Percentiles rank a stretch among this genome's conserved stretches.
Conservation (phyloP, 2,113 vertebrate species). For the Pogonocichla stellata region DNA sequence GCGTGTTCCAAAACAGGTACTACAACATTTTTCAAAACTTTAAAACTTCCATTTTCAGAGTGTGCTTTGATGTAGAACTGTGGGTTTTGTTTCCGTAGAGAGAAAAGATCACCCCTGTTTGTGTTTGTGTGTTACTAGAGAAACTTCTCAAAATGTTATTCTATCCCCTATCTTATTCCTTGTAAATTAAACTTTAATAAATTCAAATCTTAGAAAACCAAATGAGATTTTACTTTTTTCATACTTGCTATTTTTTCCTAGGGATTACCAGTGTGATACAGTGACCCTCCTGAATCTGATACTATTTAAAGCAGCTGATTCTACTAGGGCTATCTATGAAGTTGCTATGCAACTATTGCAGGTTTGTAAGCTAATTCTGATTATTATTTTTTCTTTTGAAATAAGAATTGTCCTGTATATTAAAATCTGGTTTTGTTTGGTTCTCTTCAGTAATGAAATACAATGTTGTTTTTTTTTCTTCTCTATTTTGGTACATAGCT, state of each 20-base stretch:
- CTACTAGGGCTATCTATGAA: conserved; percentile 95
- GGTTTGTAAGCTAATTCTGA: conserved; percentile 75
- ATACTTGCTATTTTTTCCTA: conserved; percentile 58
- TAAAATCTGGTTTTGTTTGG: not conserved
- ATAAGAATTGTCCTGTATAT: not conserved
- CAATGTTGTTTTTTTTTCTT: not conserved
- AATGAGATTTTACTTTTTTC: not conserved
- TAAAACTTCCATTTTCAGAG: not conserved
- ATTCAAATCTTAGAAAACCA: not conserved
- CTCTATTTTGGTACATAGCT: not conserved
- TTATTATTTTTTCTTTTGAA: not conserved
- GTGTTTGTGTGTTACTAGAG: not conserved
- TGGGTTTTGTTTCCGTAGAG: fast-evolving
- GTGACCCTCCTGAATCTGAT: conserved; percentile 98
- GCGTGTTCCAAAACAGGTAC: conserved; percentile 97
- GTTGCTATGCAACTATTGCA: conserved; percentile 98
- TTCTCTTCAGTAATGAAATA: not conserved
- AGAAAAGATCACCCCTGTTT: not conserved
- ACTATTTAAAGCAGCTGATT: conserved; percentile 97
- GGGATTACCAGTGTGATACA: conserved; percentile 98
- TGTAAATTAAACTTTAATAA: not conserved
- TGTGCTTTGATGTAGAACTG: not conserved
- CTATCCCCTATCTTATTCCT: not conserved
- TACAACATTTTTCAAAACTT: not conserved
- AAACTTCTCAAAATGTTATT: not conserved